Percentiles rank a stretch among this genome's conserved stretches.
phyloP scores from a whole-genome alignment of 2,888 invertebrate genomes.

The Tricholauxania praeusta region DNA sequence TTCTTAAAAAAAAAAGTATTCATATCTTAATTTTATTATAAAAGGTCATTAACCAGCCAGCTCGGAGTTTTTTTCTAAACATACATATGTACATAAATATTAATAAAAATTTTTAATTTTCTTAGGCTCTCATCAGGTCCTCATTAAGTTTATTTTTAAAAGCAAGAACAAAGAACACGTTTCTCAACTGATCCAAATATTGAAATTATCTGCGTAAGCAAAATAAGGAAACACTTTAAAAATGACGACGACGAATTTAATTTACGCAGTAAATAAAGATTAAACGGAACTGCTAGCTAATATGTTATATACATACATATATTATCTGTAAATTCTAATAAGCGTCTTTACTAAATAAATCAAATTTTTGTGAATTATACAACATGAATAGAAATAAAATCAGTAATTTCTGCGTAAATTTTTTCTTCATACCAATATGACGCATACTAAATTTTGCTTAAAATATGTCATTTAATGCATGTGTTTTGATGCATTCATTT shows the following conservation, averaged over 20 bases:
- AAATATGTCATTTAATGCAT: no score
- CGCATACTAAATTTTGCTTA: neutral
- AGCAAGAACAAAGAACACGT: constrained; percentile 14
- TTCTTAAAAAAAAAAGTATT: no score
- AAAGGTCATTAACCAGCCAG: no score
- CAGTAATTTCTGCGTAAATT: neutral
- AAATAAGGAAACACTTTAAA: constrained; percentile 19
- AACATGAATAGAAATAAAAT: neutral
- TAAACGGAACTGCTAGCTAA: neutral
- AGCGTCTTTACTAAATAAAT: no score
- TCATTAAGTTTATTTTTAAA: constrained; percentile 9
- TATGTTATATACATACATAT: neutral
- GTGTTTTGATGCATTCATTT: no score
- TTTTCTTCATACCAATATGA: neutral
- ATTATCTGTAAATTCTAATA: no score
- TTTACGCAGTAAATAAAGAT: constrained; percentile 23
- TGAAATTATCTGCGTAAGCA: constrained; percentile 9
- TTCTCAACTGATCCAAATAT: constrained; percentile 8
- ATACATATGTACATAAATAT: no score
- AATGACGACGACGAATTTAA: constrained; percentile 12
- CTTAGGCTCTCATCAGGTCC: no score
- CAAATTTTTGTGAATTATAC: no score
- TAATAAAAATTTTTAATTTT: no score
- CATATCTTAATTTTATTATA: no score
- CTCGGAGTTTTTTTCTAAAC: no score